Conservation (phyloP, 2,888 invertebrate genomes). For the Mythimna pallens region DNA sequence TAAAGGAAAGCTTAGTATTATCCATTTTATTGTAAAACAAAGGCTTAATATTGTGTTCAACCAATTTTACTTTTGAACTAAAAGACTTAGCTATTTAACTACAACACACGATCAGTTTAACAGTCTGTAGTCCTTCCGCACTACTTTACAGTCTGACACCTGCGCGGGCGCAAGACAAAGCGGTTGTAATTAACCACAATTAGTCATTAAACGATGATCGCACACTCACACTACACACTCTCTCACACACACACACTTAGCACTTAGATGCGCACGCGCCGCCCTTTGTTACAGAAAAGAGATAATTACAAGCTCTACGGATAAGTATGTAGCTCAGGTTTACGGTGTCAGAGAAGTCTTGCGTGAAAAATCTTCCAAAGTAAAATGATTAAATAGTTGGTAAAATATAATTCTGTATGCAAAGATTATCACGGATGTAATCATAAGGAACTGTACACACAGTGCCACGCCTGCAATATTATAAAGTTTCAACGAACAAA, state of each 20-base stretch:
- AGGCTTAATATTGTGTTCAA: neutral
- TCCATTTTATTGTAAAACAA: too few species aligned
- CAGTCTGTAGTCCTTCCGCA: constrained; percentile 3
- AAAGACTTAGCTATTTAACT: too few species aligned
- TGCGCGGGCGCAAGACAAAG: constrained; percentile 30
- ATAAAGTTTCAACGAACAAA: too few species aligned
- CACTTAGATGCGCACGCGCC: constrained; percentile 49
- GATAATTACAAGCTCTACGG: constrained; percentile 32
- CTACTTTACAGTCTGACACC: neutral
- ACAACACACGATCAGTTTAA: neutral
- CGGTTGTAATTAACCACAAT: constrained; percentile 55
- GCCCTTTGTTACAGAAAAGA: constrained; percentile 26
- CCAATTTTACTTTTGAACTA: neutral
- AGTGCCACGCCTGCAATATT: too few species aligned
- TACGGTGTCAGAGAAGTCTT: neutral
- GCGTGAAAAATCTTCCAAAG: neutral
- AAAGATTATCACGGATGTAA: neutral
- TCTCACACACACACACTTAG: too few species aligned
- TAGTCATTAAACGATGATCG: constrained; percentile 45
- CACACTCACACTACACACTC: constrained; percentile 6
- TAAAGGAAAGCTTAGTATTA: too few species aligned
- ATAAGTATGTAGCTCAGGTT: constrained; percentile 3
- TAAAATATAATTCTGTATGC: neutral
- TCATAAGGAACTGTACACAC: neutral
- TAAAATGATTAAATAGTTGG: neutral